Conservation (phyloP, 2,888 invertebrate genomes). For the Ophion slaviceki region DNA sequence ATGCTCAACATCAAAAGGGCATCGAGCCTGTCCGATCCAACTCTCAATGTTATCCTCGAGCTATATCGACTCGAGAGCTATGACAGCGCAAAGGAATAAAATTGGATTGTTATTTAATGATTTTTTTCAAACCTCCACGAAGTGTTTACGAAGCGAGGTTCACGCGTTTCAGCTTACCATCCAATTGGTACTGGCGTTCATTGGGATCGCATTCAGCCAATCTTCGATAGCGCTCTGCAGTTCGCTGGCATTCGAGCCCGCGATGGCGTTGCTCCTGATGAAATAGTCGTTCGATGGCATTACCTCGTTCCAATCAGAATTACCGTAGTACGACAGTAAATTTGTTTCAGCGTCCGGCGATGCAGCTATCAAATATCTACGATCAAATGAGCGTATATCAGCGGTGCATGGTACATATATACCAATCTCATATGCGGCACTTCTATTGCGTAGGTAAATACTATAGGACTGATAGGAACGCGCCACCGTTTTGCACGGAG, state of each 20-base stretch:
- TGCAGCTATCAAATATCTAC: constrained; percentile 77
- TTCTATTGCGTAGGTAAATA: too few species aligned
- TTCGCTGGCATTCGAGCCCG: constrained; percentile 70
- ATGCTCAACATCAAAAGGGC: constrained; percentile 84
- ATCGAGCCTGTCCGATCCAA: constrained; percentile 79
- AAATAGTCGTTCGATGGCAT: constrained; percentile 77
- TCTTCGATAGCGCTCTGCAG: constrained; percentile 72
- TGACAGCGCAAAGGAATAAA: not conserved
- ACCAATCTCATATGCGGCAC: not conserved
- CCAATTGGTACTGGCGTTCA: constrained; percentile 79
- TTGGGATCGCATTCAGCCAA: constrained; percentile 76
- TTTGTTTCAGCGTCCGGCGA: constrained; percentile 72
- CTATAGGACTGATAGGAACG: too few species aligned
- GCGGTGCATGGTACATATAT: not conserved
- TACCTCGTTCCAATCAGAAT: constrained; percentile 71
- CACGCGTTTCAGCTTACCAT: constrained; percentile 70
- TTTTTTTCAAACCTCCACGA: not conserved
- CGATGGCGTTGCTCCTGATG: constrained; percentile 71
- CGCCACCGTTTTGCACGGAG: too few species aligned
- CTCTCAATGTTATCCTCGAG: constrained; percentile 74
- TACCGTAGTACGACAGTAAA: constrained; percentile 77
- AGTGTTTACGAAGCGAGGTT: not conserved
- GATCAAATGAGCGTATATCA: constrained; percentile 13
- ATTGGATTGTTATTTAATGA: not conserved
- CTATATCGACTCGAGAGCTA: constrained; percentile 79